These are phyloP conservation scores for Goniozus legneri DNA, from an alignment of 1,140 invertebrate genomes.

Conservation along the genomic window DNA sequence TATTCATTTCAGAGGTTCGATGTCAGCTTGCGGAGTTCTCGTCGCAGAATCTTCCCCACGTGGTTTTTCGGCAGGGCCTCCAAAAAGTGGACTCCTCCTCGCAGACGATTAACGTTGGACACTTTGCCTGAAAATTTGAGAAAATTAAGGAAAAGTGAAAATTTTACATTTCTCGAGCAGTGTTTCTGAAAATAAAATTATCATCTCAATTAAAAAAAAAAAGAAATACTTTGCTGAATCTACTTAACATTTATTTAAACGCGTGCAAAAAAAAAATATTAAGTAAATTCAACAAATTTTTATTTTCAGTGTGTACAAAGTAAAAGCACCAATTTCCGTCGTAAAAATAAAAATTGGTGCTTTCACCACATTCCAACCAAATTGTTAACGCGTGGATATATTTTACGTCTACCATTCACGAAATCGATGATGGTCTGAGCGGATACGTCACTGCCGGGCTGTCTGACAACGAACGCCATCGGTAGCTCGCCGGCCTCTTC, in stretches of 20 bases:
- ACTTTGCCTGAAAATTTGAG: slow-evolving; percentile 40
- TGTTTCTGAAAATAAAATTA: slow-evolving; percentile 13
- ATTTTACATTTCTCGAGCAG: background rate
- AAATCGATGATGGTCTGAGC: slow-evolving; percentile 56
- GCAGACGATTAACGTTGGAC: slow-evolving; percentile 57
- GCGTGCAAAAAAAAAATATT: too few relatives aligned
- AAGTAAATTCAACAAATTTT: too few relatives aligned
- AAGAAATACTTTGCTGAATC: background rate
- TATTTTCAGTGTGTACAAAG: too few relatives aligned
- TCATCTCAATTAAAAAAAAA: slow-evolving; percentile 3
- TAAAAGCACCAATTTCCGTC: too few relatives aligned
- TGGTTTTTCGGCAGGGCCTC: slow-evolving; percentile 65
- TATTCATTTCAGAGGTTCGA: slow-evolving; percentile 41
- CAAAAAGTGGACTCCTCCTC: slow-evolving; percentile 66
- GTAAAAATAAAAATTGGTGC: too few relatives aligned
- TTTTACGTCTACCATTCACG: slow-evolving; percentile 42
- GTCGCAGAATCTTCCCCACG: slow-evolving; percentile 66
- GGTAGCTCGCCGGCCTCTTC: slow-evolving; percentile 60
- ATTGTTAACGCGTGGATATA: too few relatives aligned
- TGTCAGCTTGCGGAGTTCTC: slow-evolving; percentile 50
- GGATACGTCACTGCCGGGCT: slow-evolving; percentile 40
- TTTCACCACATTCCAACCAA: too few relatives aligned
- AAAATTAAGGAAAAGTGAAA: background rate
- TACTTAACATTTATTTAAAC: too few relatives aligned
- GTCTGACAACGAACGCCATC: slow-evolving; percentile 58